Percentiles rank a stretch among this genome's conserved stretches.
Evolutionary conservation across 2,113 vertebrate genomes (phyloP).

Genomic region (Engystomops pustulosus): DNA sequence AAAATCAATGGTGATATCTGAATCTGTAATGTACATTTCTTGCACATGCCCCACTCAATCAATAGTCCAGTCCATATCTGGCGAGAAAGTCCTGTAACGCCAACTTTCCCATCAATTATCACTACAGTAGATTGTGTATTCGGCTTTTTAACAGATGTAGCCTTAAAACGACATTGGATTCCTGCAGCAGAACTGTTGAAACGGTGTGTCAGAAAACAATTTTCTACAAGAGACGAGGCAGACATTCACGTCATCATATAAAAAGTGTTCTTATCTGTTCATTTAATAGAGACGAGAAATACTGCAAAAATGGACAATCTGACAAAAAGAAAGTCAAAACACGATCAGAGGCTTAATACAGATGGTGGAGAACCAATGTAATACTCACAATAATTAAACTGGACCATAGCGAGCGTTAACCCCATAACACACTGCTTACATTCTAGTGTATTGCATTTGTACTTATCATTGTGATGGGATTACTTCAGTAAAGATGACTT

Average conservation of each 20-base stretch:
- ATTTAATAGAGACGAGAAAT: neutral
- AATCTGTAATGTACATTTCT: neutral
- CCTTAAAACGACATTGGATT: neutral
- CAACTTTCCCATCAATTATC: constrained; percentile 9
- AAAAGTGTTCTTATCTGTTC: constrained; percentile 1
- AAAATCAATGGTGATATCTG: neutral
- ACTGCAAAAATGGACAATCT: neutral
- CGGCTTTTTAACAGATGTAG: neutral
- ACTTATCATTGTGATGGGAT: no score
- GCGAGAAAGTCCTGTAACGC: neutral
- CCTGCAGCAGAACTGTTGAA: neutral
- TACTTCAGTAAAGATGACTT: no score
- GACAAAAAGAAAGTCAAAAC: neutral
- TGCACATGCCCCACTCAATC: neutral
- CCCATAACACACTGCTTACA: no score
- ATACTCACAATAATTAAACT: neutral
- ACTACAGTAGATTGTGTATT: neutral
- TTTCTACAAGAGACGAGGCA: neutral
- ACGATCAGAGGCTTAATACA: neutral
- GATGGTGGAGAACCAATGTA: neutral
- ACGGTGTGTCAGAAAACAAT: constrained; percentile 9
- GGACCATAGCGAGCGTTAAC: no score
- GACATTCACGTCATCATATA: constrained; percentile 12
- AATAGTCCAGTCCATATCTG: neutral
- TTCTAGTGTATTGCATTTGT: no score